Conservation (phyloP, 1,140 invertebrate genomes). For the Leptestheria dahalacensis region DNA sequence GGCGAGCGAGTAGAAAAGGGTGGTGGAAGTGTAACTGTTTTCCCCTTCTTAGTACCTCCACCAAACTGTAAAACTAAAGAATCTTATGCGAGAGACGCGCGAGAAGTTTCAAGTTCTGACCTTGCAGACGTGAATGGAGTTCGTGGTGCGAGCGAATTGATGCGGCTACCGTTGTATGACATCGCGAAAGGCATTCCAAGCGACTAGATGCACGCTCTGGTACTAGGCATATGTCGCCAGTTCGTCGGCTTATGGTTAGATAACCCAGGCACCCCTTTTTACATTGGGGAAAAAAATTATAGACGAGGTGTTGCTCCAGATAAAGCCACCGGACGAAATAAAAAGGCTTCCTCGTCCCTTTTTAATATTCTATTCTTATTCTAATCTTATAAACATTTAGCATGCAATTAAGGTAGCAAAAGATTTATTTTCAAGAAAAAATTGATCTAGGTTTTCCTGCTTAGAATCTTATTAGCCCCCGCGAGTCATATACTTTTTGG, state of each 20-base stretch:
- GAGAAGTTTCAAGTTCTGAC: background rate
- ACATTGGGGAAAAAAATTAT: background rate
- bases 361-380: too few relatives aligned
- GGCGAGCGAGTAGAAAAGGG: constrained; percentile 7
- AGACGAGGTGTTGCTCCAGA: background rate
- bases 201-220: constrained; percentile 3
- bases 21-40: background rate
- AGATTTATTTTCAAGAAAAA: too few relatives aligned
- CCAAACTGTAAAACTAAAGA: background rate
- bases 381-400: too few relatives aligned
- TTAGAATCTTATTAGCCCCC: too few relatives aligned
- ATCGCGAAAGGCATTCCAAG: background rate
- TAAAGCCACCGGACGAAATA: constrained; percentile 9
- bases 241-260: background rate
- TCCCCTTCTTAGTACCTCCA: background rate
- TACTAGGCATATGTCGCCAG: constrained; percentile 1
- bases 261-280: background rate
- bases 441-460: too few relatives aligned
- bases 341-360: background rate
- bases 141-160: background rate
- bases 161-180: background rate
- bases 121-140: background rate
- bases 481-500: too few relatives aligned
- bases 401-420: too few relatives aligned
- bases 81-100: background rate